Percentiles rank a stretch among this genome's conserved stretches.
Evolutionary conservation across 2,888 invertebrate species (phyloP).

Genomic region (Clivina fossor): DNA sequence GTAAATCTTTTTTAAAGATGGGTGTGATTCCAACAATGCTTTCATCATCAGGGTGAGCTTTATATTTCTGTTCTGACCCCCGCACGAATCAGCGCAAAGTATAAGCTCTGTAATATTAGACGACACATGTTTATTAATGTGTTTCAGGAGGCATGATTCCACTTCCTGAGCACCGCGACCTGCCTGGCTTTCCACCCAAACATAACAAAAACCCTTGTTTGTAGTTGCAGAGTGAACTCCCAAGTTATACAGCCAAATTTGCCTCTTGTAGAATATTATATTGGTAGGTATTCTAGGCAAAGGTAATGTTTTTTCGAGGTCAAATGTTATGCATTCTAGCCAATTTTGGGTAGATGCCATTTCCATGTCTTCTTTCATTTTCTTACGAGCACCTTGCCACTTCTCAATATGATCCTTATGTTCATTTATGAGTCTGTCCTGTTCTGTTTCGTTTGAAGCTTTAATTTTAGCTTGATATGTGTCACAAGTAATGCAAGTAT

Average conservation of each 20-base stretch:
- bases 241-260: slow-evolving; percentile 41
- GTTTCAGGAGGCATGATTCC: slow-evolving; percentile 39
- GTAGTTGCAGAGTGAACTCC: slow-evolving; percentile 39
- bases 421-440: slow-evolving; percentile 7
- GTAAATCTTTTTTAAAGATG: slow-evolving; percentile 19
- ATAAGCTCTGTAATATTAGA: slow-evolving; percentile 33
- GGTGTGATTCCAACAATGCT: slow-evolving; percentile 30
- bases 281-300: slow-evolving; percentile 36
- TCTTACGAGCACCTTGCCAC: slow-evolving; percentile 20
- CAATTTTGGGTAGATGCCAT: slow-evolving; percentile 21
- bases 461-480: slow-evolving; percentile 3
- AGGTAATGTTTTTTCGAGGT: slow-evolving; percentile 34
- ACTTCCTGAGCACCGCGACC: slow-evolving; percentile 44
- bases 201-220: slow-evolving; percentile 41
- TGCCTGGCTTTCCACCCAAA: slow-evolving; percentile 42
- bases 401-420: slow-evolving; percentile 25
- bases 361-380: slow-evolving; percentile 33
- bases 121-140: slow-evolving; percentile 33
- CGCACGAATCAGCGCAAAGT: slow-evolving; percentile 37
- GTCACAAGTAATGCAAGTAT: slow-evolving; percentile 23
- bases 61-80: slow-evolving; percentile 35
- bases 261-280: slow-evolving; percentile 35
- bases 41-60: slow-evolving; percentile 37
- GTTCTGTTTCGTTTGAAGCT: background rate
- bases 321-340: slow-evolving; percentile 34